Base-by-base conservation (phyloP, 2,797 vertebrate species). In the Crax fasciolata region DNA sequence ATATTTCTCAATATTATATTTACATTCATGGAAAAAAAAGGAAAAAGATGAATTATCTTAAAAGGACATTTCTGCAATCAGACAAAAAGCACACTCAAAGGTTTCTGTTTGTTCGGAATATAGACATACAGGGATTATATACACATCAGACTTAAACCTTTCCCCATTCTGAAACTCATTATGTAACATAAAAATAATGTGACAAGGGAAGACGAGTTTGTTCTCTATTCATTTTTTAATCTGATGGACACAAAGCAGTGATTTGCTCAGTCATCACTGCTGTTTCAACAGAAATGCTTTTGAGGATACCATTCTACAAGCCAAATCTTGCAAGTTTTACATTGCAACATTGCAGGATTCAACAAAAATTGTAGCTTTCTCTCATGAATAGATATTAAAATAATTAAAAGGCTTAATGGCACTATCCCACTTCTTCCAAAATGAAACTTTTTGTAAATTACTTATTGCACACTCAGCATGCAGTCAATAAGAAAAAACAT, bases 301-400 rank as follows among this genome's bases (percentile, higher is more conserved):
- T 80, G 57, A 95, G 77, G 39, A 58, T 94, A 58, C 13, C 44
- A 41, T 74, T 87, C 63, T 83, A 74, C 77, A 91, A 82, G 74
- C 38, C 44, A 93, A 93, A 87, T 90, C 71, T 90, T 82, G 7
- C 32, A 46, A 78, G 20, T 51, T 86, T 93, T 66, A 78, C 13
- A 21, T 38, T 93, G 67, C 63, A 67, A 74, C 79, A 76, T 43
- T 51, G 80, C 23, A 81, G 79, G 51, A 84, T 52, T 89, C 63
- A 80, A 82, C 20, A 78, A 75, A 91, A 91, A 81, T 58, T 86
- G 20, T 79, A 93, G 75, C 12, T 38, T 89, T 82, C 84, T 91
- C 68, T 91, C 83, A 93, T 82, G 59, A 93, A 94, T 9, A 80
- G 80, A 90, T 94, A 92, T 21, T 79, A 66, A 90, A 89, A 57